Evolutionary conservation across 35 echinoderm and acorn worm species (phyloP).

Genomic region (Eucidaris tribuloides): DNA sequence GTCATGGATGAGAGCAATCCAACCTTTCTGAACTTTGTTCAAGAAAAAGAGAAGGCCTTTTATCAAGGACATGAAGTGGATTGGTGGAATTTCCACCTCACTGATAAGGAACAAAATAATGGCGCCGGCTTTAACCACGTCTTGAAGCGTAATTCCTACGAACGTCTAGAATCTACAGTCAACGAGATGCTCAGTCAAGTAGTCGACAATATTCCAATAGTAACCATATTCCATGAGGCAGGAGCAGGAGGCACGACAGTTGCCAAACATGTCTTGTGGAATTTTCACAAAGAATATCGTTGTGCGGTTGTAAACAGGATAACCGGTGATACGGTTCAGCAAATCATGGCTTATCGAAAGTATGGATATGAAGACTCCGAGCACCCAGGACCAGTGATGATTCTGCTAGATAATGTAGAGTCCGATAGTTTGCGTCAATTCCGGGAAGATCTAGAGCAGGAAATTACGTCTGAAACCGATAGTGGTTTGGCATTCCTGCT

Average conservation of each 20-base stretch:
- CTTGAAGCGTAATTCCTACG: constrained; percentile 5
- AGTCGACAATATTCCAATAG: not conserved
- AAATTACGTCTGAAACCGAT: not conserved
- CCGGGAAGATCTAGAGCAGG: constrained; percentile 16
- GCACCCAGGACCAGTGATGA: not conserved
- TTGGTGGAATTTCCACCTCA: constrained; percentile 68
- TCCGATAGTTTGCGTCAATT: constrained; percentile 17
- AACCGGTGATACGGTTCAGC: constrained; percentile 39
- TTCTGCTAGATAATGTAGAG: constrained; percentile 23
- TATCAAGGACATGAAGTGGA: constrained; percentile 46
- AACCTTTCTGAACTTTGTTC: constrained; percentile 29
- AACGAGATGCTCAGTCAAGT: not conserved
- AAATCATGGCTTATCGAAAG: constrained; percentile 31
- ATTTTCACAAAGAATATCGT: constrained; percentile 42
- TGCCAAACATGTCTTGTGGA: constrained; percentile 56
- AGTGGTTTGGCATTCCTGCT: constrained; percentile 30
- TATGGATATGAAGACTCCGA: constrained; percentile 39
- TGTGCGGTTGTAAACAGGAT: constrained; percentile 51
- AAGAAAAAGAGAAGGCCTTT: constrained; percentile 41
- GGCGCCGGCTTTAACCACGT: constrained; percentile 31
- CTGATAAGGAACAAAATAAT: not conserved
- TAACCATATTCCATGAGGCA: constrained; percentile 55
- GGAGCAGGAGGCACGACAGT: constrained; percentile 58
- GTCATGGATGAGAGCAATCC: constrained; percentile 45
- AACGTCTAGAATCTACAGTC: not conserved